Base-by-base conservation (phyloP, 2,888 invertebrate species). In the Thymelicus lineola region DNA sequence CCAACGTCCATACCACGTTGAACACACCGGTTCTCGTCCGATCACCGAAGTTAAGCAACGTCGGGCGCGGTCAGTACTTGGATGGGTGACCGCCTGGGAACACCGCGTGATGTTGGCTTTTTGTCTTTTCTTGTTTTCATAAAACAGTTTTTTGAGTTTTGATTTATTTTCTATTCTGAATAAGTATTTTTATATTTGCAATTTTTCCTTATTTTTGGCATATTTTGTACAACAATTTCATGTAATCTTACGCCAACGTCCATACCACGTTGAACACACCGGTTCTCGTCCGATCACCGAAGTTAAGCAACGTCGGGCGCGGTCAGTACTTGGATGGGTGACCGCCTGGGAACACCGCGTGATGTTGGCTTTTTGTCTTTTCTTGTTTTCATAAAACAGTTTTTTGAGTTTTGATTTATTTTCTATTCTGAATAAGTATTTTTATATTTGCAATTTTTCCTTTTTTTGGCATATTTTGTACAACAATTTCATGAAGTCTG, bases 71-170 rank as follows among this genome's bases (percentile, higher is more conserved):
- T 77, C 77, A 77, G 79, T 78, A 79, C 76, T 77, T 78, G 76
- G 78, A 84, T 84, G 83, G 83, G 83, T 83, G 83, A 84, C 83
- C 85, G 82, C 83, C 82, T 84, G 85, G 84, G 83, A 84, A 85
- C 83, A 83, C 82, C 81, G 77, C 79, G 80, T 80, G 79, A 73
- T 72, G 80, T 81, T 79, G 79, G 77, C 78, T 73, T 77, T 77
- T 76, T 74, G 50, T 3, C 28, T n/a, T n/a, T n/a, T n/a, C n/a
- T n/a, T n/a, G n/a, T n/a, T n/a, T n/a, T n/a, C n/a, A n/a, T n/a
- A n/a, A n/a, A n/a, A n/a, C n/a, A n/a, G n/a, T n/a, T n/a, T n/a
- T n/a, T n/a, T n/a, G n/a, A n/a, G n/a, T n/a, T n/a, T n/a, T n/a
- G n/a, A n/a, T 20, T 20, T 20, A 28, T 28, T 28, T 28, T 28